Evolutionary conservation across 2,888 invertebrate genomes (phyloP), one percentile per base, ranked within the genome.

Genomic region (Heliconius charithonia): DNA sequence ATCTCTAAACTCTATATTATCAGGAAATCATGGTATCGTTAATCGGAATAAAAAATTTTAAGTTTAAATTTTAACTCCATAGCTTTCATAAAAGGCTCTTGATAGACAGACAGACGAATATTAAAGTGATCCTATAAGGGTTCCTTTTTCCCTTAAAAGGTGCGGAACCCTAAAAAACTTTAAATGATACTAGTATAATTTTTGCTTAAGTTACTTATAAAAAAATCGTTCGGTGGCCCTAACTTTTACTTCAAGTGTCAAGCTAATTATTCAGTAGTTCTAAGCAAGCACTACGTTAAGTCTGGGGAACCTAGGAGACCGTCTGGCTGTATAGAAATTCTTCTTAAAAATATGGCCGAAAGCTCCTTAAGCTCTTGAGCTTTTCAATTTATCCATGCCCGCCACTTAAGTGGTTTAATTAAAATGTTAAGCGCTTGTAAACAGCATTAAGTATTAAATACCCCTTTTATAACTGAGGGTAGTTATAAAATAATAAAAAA

Each of bases 361-460:
- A 80, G 45, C 77, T 75, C 78, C 78, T 79, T 81, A 70, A 62
- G 77, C 59, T 75, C 75, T 77, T 73, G 76, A 79, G 82, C 82
- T 80, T 83, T 83, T 83, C 83, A 83, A 84, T 83, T 83, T 81
- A 81, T 80, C 83, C 83, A 77, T 83, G 81, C 79, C 79, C 81
- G 81, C 82, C 82, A 85, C 84, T 85, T 85, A 86, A 92, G 90
- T 89, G 89, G 87, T 86, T 89, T 92, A 91, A 92, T 92, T 92
- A 92, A 92, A 91, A 90, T 86, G 86, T 89, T 87, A 86, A 89
- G 86, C 85, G 85, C 85, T 87, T 82, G 82, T 85, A 84, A 88
- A 86, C 84, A 86, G 85, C 84, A 85, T 85, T 83, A 82, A 86
- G 84, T 83, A 76, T 78, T 80, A 66, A 75, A 78, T 69, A 70